Evolutionary conservation across 2,113 vertebrate species (phyloP), one percentile per base, ranked within the genome.

Genomic region (Callaeas wilsoni): DNA sequence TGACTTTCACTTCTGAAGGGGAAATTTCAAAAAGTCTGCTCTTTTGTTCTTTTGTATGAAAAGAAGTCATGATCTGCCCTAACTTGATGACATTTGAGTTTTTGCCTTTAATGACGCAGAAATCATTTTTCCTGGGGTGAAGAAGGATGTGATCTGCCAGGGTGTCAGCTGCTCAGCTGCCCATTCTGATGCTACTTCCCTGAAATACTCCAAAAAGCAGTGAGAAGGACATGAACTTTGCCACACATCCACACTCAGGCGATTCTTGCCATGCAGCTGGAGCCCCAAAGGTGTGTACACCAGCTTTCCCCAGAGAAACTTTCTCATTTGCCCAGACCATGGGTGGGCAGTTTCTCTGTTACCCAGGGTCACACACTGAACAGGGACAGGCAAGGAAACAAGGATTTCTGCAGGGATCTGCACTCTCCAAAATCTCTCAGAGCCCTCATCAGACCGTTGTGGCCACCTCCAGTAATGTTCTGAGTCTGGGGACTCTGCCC

Each of bases 311-410:
- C 33, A n/a, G 18, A 25, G 16, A 35, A n/a, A 41, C 20, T 86
- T 86, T 92, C 29, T 69, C 12, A 35, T 59, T 60, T 74, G 20
- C 26, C 21, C 13, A 63, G 42, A n/a, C 29, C 1, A 1, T 42
- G 27, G 17, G 0, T 11, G 6, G 4, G 4, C 15, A 18, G 37
- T 22, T 76, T 29, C n/a, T 76, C 21, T 0, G 3, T 3, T 42
- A 44, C 23, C 20, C 44, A 8, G 26, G 44, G 59, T 21, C 9
- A 16, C 9, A 16, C 10, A 30, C 6, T 20, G 49, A 44, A 26
- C 57, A 30, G 39, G 49, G 20, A n/a, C 29, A 62, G 46, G 55
- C 33, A 63, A 67, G 29, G 27, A 25, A 57, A 35, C 7, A 32
- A 39, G 39, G 47, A 25, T 10, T 52, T 84, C 20, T 73, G 21